phyloP scores from a whole-genome alignment of 1,140 invertebrate species.

The Lepidurus packardi region DNA sequence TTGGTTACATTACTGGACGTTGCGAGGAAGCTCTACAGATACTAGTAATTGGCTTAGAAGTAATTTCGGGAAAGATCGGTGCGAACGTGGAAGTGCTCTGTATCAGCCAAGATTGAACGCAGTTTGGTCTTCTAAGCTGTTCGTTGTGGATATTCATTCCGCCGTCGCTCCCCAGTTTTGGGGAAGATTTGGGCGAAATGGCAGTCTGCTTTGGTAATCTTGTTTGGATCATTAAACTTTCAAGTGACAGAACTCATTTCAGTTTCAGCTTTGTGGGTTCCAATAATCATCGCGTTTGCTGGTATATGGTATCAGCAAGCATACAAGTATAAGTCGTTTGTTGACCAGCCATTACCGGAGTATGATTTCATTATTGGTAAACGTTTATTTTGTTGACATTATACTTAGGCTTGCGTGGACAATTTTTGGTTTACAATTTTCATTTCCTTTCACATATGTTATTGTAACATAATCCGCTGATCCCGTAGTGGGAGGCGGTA shows the following conservation, averaged over 20 bases:
- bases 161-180: neutral
- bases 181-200: neutral
- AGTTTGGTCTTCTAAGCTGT: neutral
- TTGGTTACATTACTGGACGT: neutral
- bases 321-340: neutral
- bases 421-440: neutral
- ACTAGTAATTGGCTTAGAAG: neutral
- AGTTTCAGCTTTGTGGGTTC: neutral
- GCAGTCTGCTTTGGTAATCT: neutral
- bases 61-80: neutral
- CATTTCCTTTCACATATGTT: neutral
- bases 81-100: neutral
- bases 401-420: no score
- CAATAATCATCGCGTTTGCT: neutral
- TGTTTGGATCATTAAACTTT: neutral
- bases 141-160: neutral
- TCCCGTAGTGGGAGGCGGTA: constrained; percentile 38
- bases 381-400: neutral
- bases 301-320: neutral
- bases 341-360: neutral
- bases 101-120: neutral
- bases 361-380: constrained; percentile 6
- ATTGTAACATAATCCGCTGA: constrained; percentile 34
- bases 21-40: neutral
- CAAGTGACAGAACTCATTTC: neutral